Evolutionary conservation across 2,797 vertebrate genomes (phyloP), one percentile per base, ranked within the genome.

Genomic region (Gymnothorax reevesii): DNA sequence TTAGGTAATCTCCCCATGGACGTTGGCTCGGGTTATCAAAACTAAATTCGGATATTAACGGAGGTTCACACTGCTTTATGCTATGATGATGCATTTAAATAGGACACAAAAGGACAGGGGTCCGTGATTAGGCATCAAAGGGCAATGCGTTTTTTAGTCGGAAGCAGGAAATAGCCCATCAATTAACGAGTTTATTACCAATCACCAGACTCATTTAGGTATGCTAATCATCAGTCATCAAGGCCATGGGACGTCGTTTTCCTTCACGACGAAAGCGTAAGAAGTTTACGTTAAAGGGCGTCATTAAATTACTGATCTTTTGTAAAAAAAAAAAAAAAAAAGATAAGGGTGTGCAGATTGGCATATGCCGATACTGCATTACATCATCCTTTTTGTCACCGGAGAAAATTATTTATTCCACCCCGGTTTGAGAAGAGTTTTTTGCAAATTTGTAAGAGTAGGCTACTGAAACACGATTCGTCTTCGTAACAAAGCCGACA

Each of bases 111-210:
- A 10, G 17, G 7, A 1, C 0, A 15, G 20, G 12, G 25, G 13
- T 42, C 3, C n/a, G 25, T n/a, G 52, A 77, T 49, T 13, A 42
- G 20, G n/a, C 75, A 79, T 83, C 54, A 83, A 59, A 59, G 80
- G 79, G 55, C n/a, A 33, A 27, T 27, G 20, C 55, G 80, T 6
- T 10, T 59, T 42, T 83, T 6, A 25, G 55, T 57, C 80, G 55
- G 80, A 83, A 57, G 52, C 54, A 27, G 80, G 55, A 83, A 83
- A 59, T 57, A 20, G n/a, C 80, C 54, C 80, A 83, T 83, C 55
- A 83, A 83, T 83, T 57, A 83, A 57, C n/a, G 13, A 83, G 55
- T 57, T 83, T 83, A 83, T 59, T n/a, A 83, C 13, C 75, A 54
- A 54, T 52, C 75, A 79, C 15, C 75, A 79, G n/a, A 54, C 49